Evolutionary conservation across 1,140 invertebrate genomes (phyloP).

Genomic region (Trichomalopsis sarcophagae): DNA sequence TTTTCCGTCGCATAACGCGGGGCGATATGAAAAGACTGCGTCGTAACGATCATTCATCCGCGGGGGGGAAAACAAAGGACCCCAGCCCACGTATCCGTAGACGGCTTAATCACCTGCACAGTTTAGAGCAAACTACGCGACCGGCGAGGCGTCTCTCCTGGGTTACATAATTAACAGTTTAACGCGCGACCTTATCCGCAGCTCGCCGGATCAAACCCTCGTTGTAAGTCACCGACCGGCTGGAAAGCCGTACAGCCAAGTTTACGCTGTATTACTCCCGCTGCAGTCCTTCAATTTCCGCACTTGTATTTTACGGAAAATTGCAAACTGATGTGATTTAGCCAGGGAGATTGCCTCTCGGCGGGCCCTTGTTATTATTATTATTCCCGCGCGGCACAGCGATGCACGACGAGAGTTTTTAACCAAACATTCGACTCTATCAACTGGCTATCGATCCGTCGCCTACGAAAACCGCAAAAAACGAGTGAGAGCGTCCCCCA

Average conservation of each 20-base stretch:
- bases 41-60: no score
- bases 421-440: background rate
- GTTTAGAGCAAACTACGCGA: no score
- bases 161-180: conserved; percentile 36
- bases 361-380: conserved; percentile 2
- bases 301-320: conserved; percentile 24
- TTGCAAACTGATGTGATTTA: conserved; percentile 41
- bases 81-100: no score
- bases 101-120: no score
- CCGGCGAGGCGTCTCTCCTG: background rate
- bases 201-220: background rate
- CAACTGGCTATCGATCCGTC: background rate
- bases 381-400: background rate
- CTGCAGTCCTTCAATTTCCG: conserved; percentile 25
- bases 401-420: no score
- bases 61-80: no score
- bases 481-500: background rate
- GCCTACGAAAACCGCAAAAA: background rate
- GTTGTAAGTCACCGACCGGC: background rate
- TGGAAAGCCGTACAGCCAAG: background rate
- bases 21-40: no score
- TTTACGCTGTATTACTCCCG: background rate
- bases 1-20: no score
- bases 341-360: background rate
- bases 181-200: background rate